phyloP scores from a whole-genome alignment of 2,113 vertebrate species.

The Procapra przewalskii region DNA sequence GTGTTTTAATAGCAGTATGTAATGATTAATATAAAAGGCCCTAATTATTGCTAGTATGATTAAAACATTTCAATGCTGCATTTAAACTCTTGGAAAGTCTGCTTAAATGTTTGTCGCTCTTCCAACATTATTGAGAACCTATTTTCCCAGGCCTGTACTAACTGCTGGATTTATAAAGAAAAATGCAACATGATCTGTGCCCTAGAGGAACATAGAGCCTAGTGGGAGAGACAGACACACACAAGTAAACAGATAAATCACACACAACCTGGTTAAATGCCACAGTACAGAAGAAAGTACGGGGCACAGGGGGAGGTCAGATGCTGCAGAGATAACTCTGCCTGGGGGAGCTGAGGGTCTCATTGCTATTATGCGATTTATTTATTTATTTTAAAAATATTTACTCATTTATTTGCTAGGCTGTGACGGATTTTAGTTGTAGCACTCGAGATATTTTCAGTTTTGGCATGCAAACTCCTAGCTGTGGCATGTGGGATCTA shows the following conservation, averaged over 20 bases:
- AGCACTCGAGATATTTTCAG: background rate
- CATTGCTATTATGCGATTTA: background rate
- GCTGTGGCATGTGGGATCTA: background rate
- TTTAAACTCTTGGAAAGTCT: background rate
- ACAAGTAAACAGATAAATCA: slow-evolving; percentile 29
- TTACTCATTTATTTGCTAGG: background rate
- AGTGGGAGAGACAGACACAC: background rate
- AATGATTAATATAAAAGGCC: background rate
- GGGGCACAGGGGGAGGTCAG: background rate
- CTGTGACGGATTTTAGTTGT: background rate
- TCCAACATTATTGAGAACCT: background rate
- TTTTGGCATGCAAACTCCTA: background rate
- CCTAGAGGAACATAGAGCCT: background rate
- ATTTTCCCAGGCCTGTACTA: background rate
- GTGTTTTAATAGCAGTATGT: background rate
- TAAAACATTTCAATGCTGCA: background rate
- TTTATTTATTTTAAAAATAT: background rate
- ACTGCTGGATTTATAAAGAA: slow-evolving; percentile 22
- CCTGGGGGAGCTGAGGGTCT: background rate
- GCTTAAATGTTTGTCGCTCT: background rate
- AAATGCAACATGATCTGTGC: background rate
- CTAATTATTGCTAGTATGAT: background rate
- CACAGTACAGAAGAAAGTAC: background rate
- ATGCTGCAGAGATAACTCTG: background rate
- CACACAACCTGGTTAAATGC: slow-evolving; percentile 39